Evolutionary conservation across 2,797 vertebrate species (phyloP).

Genomic region (Poecilia picta): DNA sequence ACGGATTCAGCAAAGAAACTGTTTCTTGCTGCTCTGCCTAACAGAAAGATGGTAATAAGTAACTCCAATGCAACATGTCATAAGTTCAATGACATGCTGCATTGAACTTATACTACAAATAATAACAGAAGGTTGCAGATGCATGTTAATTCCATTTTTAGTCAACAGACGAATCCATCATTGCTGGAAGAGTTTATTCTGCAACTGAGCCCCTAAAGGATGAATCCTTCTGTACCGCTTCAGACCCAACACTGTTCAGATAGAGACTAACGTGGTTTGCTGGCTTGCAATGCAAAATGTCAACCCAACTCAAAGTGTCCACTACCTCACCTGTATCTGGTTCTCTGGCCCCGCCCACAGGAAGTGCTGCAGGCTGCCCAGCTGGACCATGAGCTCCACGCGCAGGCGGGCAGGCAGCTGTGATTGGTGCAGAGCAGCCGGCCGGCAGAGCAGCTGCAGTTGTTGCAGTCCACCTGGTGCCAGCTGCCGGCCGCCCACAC

Average conservation of each 20-base stretch:
- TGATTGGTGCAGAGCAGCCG: conserved; percentile 81
- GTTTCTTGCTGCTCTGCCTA: neutral
- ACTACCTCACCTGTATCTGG: conserved; percentile 83
- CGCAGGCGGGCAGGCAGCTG: conserved; percentile 79
- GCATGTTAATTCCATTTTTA: neutral
- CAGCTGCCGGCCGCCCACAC: conserved; percentile 86
- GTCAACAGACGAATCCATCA: neutral
- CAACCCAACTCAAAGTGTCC: neutral
- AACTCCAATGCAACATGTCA: neutral
- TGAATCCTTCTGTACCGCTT: neutral
- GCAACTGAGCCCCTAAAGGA: neutral
- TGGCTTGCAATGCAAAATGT: neutral
- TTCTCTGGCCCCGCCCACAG: conserved; percentile 82
- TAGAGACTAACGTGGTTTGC: neutral
- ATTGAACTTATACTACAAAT: neutral
- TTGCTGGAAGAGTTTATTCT: neutral
- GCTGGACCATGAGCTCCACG: conserved; percentile 89
- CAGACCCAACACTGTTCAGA: neutral
- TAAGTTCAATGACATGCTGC: neutral
- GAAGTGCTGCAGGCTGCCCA: conserved; percentile 87
- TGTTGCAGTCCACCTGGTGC: conserved; percentile 84
- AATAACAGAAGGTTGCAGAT: no score
- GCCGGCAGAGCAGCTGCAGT: conserved; percentile 86
- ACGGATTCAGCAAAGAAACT: neutral
- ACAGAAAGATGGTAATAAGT: neutral